phyloP scores from a whole-genome alignment of 2,797 vertebrate genomes.

The Molossus molossus region DNA sequence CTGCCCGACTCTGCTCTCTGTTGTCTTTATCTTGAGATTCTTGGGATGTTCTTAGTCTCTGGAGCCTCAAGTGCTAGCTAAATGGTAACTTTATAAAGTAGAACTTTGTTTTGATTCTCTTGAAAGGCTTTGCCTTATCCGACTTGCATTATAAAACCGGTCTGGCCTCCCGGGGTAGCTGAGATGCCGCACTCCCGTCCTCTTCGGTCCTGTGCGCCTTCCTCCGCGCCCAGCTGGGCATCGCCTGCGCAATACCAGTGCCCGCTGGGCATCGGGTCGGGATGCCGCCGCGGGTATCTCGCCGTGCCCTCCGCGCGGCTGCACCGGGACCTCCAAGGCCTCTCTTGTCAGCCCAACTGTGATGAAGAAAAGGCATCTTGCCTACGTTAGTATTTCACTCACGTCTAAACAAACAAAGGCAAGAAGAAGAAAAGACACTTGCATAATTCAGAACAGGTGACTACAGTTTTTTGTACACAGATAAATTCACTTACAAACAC shows the following conservation, averaged over 20 bases:
- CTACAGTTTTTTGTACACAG: background rate
- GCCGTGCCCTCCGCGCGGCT: background rate
- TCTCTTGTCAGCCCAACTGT: background rate
- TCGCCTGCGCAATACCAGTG: background rate
- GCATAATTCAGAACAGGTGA: background rate
- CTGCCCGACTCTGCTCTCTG: background rate
- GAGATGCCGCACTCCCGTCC: fast-evolving
- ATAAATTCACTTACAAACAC: background rate
- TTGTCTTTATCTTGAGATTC: background rate
- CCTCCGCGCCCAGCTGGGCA: background rate
- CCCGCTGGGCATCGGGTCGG: background rate
- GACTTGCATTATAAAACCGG: background rate
- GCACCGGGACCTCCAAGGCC: background rate
- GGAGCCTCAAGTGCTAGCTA: background rate
- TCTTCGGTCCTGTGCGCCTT: background rate
- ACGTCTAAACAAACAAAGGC: background rate
- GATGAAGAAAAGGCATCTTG: background rate
- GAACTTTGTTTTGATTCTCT: background rate
- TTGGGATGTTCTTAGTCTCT: background rate
- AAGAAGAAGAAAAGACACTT: slow-evolving; percentile 16
- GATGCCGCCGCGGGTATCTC: background rate
- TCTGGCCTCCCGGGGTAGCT: background rate
- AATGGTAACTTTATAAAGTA: background rate
- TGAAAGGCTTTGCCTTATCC: background rate
- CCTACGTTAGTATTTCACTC: background rate